These are phyloP conservation scores for Carduelis carduelis DNA, from an alignment of 2,797 vertebrate species.

Conservation along the genomic window DNA sequence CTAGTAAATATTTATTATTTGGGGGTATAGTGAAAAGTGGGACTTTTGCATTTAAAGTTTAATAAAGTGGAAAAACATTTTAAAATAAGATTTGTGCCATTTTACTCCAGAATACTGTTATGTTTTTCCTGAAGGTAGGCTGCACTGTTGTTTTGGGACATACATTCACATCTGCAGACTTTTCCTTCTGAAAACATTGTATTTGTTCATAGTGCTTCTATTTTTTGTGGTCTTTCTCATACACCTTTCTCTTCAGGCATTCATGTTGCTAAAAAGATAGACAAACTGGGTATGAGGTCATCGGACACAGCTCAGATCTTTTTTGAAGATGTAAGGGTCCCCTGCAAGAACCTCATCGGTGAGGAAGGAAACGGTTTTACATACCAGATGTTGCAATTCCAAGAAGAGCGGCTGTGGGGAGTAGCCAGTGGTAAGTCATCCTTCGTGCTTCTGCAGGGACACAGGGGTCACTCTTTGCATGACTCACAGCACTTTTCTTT, in stretches of 20 bases:
- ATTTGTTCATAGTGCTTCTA: not conserved
- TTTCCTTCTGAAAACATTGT: not conserved
- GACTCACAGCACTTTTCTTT: conserved; percentile 23
- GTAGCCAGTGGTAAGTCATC: conserved; percentile 78
- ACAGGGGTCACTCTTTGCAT: not conserved
- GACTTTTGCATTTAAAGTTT: not conserved
- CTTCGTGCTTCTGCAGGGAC: not conserved
- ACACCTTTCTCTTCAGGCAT: conserved; percentile 71
- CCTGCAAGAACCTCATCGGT: conserved; percentile 82
- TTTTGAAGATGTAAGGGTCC: conserved; percentile 85
- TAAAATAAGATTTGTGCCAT: not conserved
- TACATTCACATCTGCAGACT: not conserved
- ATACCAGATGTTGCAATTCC: conserved; percentile 91
- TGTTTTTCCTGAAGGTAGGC: not conserved
- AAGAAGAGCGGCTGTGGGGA: conserved; percentile 85
- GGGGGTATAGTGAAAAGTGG: not conserved
- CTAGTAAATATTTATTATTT: not conserved
- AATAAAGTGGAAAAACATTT: not conserved
- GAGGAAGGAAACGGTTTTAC: conserved; percentile 89
- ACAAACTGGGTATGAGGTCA: conserved; percentile 86
- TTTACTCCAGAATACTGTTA: not conserved
- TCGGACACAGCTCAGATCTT: conserved; percentile 85
- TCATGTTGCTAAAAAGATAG: conserved; percentile 83
- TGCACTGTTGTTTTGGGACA: not conserved
- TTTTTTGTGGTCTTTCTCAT: not conserved